Evolutionary conservation across 2,113 vertebrate species (phyloP), one percentile per base, ranked within the genome.

Genomic region (Rhinoderma darwinii): DNA sequence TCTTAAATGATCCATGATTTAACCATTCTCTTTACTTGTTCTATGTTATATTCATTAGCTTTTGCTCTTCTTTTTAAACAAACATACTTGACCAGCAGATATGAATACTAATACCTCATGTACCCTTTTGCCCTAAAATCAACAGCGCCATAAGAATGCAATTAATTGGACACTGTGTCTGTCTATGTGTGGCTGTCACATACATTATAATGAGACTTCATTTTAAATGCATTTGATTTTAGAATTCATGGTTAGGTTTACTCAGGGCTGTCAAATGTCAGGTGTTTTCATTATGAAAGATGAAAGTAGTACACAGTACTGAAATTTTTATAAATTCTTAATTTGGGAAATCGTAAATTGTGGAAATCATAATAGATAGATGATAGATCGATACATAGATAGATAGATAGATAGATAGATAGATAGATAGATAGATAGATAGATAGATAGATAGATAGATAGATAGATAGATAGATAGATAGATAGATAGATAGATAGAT

Each of bases 211-310:
- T 80, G 43, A 80, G 44, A 18, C 61, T 54, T 80, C 84, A 86
- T 56, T 86, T 9, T 25, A 80, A 86, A 86, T 86, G 84, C 76
- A 80, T 80, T 80, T 54, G 75, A 86, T 72, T 86, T 68, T 37
- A 79, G 84, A 86, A 80, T 86, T 80, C 84, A 80, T 72, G 47
- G 61, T 80, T 72, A 22, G 54, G 72, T 77, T 86, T 70, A 86
- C 44, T 17, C 61, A 56, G 76, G 47, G 63, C 63, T 80, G 84
- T 70, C 76, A 86, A 80, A 79, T 86, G 61, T 86, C 76, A 86
- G 76, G 61, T 80, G 79, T 79, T 80, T 51, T 78, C 84, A 80
- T 86, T 80, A 80, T 77, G 83, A 56, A 50, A 66, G 76, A 80
- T 80, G 50, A 79, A 50, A 51, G 61, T 39, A 15, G 43, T 72